These are phyloP conservation scores for Ceriagrion tenellum DNA, from an alignment of 2,888 invertebrate species.

Conservation along the genomic window DNA sequence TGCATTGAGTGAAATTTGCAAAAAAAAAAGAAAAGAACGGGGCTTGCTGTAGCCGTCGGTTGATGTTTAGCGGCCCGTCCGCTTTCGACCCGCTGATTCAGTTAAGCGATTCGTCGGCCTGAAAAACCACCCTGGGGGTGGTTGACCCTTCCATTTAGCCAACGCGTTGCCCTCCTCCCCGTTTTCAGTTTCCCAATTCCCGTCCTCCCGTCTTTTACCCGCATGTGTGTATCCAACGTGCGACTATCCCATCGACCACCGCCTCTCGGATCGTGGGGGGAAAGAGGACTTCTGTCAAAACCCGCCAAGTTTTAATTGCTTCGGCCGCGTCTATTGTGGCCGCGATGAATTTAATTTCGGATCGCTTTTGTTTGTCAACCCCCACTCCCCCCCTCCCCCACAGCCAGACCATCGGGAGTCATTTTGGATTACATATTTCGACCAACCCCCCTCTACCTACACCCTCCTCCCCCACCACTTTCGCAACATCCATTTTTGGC, in stretches of 20 bases:
- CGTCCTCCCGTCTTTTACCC: no score
- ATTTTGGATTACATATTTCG: neutral
- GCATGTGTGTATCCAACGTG: no score
- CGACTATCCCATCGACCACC: no score
- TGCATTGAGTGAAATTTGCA: neutral
- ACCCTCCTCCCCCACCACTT: no score
- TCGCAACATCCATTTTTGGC: neutral
- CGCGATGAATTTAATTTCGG: constrained; percentile 36
- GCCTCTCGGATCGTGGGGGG: neutral
- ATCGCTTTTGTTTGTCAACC: neutral
- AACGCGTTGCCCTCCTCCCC: neutral
- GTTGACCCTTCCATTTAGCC: neutral
- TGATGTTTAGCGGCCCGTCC: no score
- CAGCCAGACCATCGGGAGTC: neutral
- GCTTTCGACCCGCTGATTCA: neutral
- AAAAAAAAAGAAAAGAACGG: neutral
- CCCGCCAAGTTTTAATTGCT: constrained; percentile 16
- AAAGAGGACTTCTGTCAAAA: neutral
- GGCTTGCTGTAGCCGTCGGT: neutral
- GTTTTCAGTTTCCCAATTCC: neutral
- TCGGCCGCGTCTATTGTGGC: neutral
- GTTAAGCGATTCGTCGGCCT: neutral
- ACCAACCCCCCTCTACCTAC: neutral
- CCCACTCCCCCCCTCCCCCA: no score
- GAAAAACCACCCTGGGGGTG: neutral